phyloP scores from a whole-genome alignment of 2,888 invertebrate species.

The Aphidius colemani region DNA sequence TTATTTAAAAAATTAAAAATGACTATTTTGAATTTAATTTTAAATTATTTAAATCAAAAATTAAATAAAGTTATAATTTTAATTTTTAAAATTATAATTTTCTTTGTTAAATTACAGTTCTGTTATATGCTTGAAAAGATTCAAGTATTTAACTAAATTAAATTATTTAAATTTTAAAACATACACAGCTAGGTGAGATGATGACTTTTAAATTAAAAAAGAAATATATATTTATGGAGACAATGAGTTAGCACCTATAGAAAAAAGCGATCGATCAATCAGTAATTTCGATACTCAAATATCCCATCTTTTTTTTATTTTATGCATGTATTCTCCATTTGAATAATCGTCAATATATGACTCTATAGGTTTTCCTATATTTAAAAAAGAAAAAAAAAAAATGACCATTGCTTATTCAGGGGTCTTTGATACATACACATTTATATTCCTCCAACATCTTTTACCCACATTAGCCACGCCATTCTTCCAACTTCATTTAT shows the following conservation, averaged over 20 bases:
- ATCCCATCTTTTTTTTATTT: no score
- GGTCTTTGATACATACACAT: conserved; percentile 4
- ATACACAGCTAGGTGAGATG: not conserved
- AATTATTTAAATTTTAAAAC: no score
- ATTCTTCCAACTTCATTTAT: conserved; percentile 8
- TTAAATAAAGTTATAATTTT: no score
- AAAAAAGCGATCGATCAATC: not conserved
- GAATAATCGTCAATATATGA: conserved; percentile 32
- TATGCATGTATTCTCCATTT: conserved; percentile 26
- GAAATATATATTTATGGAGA: not conserved
- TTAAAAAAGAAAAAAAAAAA: conserved; percentile 19
- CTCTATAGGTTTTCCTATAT: conserved; percentile 24
- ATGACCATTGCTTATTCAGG: conserved; percentile 30
- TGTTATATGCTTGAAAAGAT: no score
- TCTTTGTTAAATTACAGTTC: no score
- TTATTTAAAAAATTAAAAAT: no score
- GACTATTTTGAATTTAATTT: no score
- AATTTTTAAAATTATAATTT: no score
- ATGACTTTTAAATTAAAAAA: conserved; percentile 14
- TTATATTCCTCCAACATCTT: conserved; percentile 16
- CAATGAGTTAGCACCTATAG: conserved; percentile 17
- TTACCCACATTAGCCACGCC: conserved; percentile 3
- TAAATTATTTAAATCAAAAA: no score
- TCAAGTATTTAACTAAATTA: no score
- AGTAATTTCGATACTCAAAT: not conserved